These are phyloP conservation scores for Lampris megalopsis DNA, from an alignment of 2,113 vertebrate genomes.

Conservation along the genomic window DNA sequence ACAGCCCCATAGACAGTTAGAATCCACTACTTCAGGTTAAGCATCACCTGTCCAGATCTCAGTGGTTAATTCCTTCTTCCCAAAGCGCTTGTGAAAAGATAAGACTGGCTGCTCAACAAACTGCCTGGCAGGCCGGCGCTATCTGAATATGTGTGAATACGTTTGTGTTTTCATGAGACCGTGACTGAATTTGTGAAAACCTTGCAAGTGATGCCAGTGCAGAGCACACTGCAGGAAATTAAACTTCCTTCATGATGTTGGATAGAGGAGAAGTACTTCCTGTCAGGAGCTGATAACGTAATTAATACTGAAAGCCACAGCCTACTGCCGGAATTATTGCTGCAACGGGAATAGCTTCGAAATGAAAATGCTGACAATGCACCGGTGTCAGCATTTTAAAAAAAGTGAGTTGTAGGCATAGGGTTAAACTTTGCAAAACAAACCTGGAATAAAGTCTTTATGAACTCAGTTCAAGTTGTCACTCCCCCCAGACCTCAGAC, in stretches of 20 bases:
- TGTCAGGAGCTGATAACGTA: conserved; percentile 49
- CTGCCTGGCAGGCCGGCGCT: conserved; percentile 1
- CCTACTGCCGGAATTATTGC: conserved; percentile 1
- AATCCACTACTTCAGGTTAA: not conserved
- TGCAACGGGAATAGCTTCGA: not conserved
- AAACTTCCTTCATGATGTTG: conserved; percentile 52
- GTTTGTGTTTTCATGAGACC: not conserved
- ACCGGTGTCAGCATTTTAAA: no score
- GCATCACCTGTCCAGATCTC: not conserved
- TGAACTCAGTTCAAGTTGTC: not conserved
- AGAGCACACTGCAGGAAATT: conserved; percentile 48
- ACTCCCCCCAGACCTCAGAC: no score
- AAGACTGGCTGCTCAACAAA: conserved; percentile 35
- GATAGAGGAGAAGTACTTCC: conserved; percentile 24
- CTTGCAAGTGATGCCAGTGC: not conserved
- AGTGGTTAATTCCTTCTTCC: conserved; percentile 37
- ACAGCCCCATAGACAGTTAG: not conserved
- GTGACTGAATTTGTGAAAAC: not conserved
- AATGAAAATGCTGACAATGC: not conserved
- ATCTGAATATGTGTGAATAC: conserved; percentile 7
- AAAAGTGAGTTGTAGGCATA: not conserved
- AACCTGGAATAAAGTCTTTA: not conserved
- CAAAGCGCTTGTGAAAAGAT: conserved; percentile 39
- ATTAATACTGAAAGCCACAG: conserved; percentile 44
- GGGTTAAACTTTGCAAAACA: not conserved